Evolutionary conservation across 2,113 vertebrate genomes (phyloP).

Genomic region (Syngnathus scovelli): DNA sequence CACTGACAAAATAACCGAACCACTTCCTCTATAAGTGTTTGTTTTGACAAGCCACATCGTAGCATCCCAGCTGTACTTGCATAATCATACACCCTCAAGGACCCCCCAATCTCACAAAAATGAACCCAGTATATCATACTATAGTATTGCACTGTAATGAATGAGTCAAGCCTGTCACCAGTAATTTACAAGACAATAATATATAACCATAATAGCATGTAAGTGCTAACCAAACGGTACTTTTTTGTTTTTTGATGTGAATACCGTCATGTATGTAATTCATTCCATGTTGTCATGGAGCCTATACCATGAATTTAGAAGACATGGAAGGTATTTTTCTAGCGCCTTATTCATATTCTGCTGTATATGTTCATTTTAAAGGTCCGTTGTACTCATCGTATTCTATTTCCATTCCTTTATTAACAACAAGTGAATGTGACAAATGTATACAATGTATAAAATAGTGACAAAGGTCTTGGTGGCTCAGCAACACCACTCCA

Average conservation of each 20-base stretch:
- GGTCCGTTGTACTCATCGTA: neutral
- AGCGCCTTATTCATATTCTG: neutral
- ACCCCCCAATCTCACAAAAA: slow-evolving; percentile 3
- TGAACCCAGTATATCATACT: slow-evolving; percentile 4
- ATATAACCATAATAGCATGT: neutral
- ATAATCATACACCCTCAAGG: slow-evolving; percentile 10
- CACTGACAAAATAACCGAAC: slow-evolving; percentile 13
- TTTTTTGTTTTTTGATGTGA: neutral
- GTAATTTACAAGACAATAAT: neutral
- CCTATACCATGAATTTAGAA: neutral
- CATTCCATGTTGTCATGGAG: neutral
- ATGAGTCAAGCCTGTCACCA: neutral
- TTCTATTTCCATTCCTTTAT: neutral
- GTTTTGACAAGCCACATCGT: slow-evolving; percentile 35
- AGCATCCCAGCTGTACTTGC: slow-evolving; percentile 30
- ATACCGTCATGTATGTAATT: neutral
- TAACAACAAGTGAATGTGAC: neutral
- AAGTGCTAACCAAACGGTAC: neutral
- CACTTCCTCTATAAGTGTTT: slow-evolving; percentile 18
- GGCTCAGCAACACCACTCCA: no score
- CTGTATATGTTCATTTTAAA: neutral
- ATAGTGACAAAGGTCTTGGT: no score
- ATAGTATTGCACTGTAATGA: neutral
- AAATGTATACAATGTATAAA: neutral
- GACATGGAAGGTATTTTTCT: neutral